Conservation (phyloP, 1,140 invertebrate species). For the Drosophila subpulchrella region DNA sequence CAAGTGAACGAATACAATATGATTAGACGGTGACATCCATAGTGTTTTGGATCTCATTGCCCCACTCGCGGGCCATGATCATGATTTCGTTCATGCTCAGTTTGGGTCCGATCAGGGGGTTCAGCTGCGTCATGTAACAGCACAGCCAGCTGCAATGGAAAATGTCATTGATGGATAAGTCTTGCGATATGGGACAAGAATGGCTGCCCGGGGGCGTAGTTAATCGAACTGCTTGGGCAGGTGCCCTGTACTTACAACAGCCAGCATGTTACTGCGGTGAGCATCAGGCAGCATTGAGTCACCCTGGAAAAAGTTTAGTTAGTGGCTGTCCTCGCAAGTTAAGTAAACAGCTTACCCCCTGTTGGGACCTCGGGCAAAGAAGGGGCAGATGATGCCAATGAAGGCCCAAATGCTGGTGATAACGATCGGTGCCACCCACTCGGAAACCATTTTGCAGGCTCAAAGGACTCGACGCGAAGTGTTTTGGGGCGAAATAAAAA, state of each 20-base stretch:
- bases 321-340: background rate
- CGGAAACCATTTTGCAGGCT: conserved; percentile 89
- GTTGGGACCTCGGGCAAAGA: conserved; percentile 95
- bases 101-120: conserved; percentile 95
- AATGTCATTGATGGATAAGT: conserved; percentile 22
- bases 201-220: too few relatives aligned
- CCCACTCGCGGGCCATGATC: conserved; percentile 93
- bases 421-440: conserved; percentile 89
- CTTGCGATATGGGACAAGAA: background rate
- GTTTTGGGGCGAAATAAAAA: conserved; percentile 47
- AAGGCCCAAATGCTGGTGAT: conserved; percentile 93
- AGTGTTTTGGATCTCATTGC: conserved; percentile 85
- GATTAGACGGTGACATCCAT: conserved; percentile 61
- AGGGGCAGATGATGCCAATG: conserved; percentile 93
- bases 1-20: conserved; percentile 24
- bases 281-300: conserved; percentile 93
- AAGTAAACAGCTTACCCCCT: conserved; percentile 85
- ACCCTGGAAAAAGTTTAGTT: conserved; percentile 85
- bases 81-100: conserved; percentile 89
- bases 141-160: conserved; percentile 90
- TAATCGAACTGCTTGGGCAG: background rate
- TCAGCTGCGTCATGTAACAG: conserved; percentile 97
- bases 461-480: conserved; percentile 20
- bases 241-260: conserved; percentile 87
- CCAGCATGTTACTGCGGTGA: conserved; percentile 95